These are phyloP conservation scores for Celastrina argiolus DNA, from an alignment of 2,888 invertebrate genomes.

Conservation along the genomic window DNA sequence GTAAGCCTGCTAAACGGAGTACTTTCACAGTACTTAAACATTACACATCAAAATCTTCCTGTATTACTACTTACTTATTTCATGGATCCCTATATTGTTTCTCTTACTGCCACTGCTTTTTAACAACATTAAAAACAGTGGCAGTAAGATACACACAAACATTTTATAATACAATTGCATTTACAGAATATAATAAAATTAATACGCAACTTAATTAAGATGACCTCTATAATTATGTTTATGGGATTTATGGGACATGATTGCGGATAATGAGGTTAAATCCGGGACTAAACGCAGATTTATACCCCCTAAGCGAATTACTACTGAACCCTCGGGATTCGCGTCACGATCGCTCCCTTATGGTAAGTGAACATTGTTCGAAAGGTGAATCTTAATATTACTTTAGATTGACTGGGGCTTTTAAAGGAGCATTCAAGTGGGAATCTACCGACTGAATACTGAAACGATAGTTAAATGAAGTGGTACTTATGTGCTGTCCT, in stretches of 20 bases:
- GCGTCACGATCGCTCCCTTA: slow-evolving; percentile 39
- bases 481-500: too few relatives aligned
- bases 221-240: slow-evolving; percentile 57
- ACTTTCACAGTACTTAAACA: too few relatives aligned
- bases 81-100: too few relatives aligned
- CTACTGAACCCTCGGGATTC: slow-evolving; percentile 56
- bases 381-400: slow-evolving; percentile 18
- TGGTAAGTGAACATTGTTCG: slow-evolving; percentile 26
- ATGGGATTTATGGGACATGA: slow-evolving; percentile 50
- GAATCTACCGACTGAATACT: too few relatives aligned
- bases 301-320: slow-evolving; percentile 73
- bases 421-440: background rate
- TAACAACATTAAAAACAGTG: too few relatives aligned
- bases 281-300: slow-evolving; percentile 65
- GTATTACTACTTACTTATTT: too few relatives aligned
- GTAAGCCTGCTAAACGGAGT: too few relatives aligned
- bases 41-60: too few relatives aligned
- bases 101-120: too few relatives aligned
- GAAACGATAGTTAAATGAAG: too few relatives aligned
- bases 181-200: background rate
- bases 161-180: background rate
- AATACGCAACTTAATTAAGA: background rate
- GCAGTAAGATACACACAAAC: too few relatives aligned
- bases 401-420: background rate
- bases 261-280: slow-evolving; percentile 61